Conservation (phyloP, 2,113 vertebrate genomes). For the Epinephelus cyanopodus region DNA sequence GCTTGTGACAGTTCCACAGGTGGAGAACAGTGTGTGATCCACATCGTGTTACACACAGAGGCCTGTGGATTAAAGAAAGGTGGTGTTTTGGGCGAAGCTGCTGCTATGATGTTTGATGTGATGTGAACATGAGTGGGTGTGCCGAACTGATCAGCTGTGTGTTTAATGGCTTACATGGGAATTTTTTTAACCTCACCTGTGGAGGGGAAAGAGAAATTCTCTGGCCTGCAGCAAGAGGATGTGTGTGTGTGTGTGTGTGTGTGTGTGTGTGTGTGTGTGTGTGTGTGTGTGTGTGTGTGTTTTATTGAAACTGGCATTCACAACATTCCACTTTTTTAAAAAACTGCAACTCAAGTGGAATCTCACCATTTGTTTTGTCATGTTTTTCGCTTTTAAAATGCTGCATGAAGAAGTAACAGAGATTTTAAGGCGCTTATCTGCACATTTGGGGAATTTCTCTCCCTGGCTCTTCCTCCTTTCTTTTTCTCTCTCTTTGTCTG, state of each 20-base stretch:
- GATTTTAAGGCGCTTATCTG: conserved; percentile 18
- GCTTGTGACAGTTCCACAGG: conserved; percentile 59
- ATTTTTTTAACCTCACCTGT: conserved; percentile 26
- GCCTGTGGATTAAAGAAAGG: conserved; percentile 38
- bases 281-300: conserved; percentile 23
- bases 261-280: conserved; percentile 29
- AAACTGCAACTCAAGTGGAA: conserved; percentile 23
- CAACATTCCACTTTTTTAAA: conserved; percentile 10
- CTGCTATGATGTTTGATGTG: conserved; percentile 11
- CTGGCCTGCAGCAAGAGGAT: conserved; percentile 30
- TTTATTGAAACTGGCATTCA: conserved; percentile 42
- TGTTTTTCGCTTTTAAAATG: background rate
- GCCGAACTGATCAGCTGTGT: conserved; percentile 24
- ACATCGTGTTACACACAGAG: conserved; percentile 54
- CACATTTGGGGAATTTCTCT: conserved; percentile 31
- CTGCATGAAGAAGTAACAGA: background rate
- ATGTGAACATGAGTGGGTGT: conserved; percentile 20
- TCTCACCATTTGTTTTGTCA: background rate
- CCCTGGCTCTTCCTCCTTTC: background rate
- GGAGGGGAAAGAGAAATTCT: conserved; percentile 19
- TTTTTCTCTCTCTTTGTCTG: conserved; percentile 9
- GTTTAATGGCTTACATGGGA: conserved; percentile 18
- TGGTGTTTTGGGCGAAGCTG: conserved; percentile 22
- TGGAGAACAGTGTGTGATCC: conserved; percentile 61
- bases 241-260: conserved; percentile 23